Evolutionary conservation across 2,113 vertebrate species (phyloP).

Genomic region (Caranx melampygus): DNA sequence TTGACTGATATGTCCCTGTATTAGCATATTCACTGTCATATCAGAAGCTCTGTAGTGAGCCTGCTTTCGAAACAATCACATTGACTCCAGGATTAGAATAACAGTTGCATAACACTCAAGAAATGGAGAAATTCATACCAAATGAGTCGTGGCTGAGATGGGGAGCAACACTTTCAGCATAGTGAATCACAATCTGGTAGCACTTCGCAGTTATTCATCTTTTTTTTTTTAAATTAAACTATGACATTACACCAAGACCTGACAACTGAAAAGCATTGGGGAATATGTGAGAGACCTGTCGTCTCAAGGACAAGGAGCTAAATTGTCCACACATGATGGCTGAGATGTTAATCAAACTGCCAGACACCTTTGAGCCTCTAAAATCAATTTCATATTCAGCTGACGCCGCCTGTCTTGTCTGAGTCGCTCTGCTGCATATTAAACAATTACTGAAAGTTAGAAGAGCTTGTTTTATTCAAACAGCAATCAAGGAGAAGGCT

Average conservation of each 20-base stretch:
- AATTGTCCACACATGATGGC: slow-evolving; percentile 32
- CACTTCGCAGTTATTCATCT: background rate
- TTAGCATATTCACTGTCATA: slow-evolving; percentile 51
- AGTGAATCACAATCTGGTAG: background rate
- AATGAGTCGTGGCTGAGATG: slow-evolving; percentile 16
- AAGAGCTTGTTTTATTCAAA: slow-evolving; percentile 37
- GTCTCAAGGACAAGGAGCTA: slow-evolving; percentile 31
- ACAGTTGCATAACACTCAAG: slow-evolving; percentile 21
- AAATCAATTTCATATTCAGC: slow-evolving; percentile 63
- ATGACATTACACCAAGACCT: background rate
- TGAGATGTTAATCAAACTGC: slow-evolving; percentile 48
- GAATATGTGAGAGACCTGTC: slow-evolving; percentile 1
- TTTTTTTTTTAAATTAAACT: slow-evolving; percentile 23
- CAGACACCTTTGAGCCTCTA: slow-evolving; percentile 52
- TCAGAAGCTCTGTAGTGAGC: slow-evolving; percentile 27
- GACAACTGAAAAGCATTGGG: slow-evolving; percentile 16
- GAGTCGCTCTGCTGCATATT: slow-evolving; percentile 49
- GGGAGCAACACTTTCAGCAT: background rate
- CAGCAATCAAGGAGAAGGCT: slow-evolving; percentile 22
- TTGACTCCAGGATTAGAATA: slow-evolving; percentile 33
- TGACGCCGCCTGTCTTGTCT: slow-evolving; percentile 46
- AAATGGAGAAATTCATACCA: slow-evolving; percentile 13
- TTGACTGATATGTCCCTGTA: slow-evolving; percentile 44
- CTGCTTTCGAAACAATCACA: slow-evolving; percentile 56
- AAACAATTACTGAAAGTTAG: slow-evolving; percentile 48